Percentiles rank a stretch among this genome's conserved stretches.
These are phyloP conservation scores for Chloromyia formosa DNA, from an alignment of 2,888 invertebrate species.

Conservation along the genomic window DNA sequence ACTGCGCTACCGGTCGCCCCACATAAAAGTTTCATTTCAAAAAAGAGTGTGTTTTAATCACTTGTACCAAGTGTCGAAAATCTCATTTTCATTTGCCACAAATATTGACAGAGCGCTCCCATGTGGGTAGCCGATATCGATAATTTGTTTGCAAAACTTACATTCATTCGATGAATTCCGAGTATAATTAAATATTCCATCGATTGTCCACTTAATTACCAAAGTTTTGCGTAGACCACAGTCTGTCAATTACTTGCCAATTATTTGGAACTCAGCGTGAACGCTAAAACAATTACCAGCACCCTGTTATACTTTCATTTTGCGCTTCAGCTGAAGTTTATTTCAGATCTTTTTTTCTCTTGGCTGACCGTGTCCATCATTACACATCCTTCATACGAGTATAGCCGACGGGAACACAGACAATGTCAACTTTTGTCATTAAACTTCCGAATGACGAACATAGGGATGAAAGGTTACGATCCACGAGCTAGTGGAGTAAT, in stretches of 20 bases:
- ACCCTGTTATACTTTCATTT: conserved; percentile 8
- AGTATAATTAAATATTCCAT: conserved; percentile 35
- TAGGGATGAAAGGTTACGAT: background rate
- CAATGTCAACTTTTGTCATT: conserved; percentile 20
- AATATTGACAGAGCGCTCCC: no score
- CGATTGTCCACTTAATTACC: conserved; percentile 39
- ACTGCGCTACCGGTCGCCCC: no score
- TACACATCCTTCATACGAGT: background rate
- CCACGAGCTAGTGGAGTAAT: background rate
- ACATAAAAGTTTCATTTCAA: no score
- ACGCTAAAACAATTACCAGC: conserved; percentile 5
- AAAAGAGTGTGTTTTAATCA: no score
- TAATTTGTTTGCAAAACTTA: background rate
- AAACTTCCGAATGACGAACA: background rate
- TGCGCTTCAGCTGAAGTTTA: background rate
- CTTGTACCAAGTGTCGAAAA: no score
- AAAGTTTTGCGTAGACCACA: conserved; percentile 45
- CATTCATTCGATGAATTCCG: background rate
- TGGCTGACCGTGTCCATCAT: conserved; percentile 1
- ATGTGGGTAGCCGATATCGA: background rate
- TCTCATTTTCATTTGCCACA: no score
- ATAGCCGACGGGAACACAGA: background rate
- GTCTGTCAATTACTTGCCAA: conserved; percentile 45
- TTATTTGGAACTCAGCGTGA: conserved; percentile 26
- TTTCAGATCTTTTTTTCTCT: background rate